phyloP scores from a whole-genome alignment of 2,888 invertebrate species.

The Nemapogon koenigi region DNA sequence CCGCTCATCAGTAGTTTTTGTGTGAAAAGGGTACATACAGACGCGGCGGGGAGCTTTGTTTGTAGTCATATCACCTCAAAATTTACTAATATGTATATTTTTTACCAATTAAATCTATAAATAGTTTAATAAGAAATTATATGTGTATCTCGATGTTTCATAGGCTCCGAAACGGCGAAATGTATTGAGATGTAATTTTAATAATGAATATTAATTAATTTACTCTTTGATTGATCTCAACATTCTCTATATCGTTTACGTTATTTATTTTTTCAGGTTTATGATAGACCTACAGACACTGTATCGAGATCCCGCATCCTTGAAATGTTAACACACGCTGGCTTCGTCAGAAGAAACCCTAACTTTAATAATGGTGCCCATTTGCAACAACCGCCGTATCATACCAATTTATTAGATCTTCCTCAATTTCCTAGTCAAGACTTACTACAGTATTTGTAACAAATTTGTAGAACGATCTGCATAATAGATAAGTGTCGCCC shows the following conservation, averaged over 20 bases:
- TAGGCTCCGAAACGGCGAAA: too few species aligned
- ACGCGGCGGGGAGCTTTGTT: too few species aligned
- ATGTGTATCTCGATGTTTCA: too few species aligned
- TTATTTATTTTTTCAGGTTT: conserved; percentile 43
- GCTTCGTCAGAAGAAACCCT: conserved; percentile 46
- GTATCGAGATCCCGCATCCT: conserved; percentile 69
- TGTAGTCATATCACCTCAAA: too few species aligned
- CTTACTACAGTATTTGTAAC: conserved; percentile 36
- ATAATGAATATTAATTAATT: not conserved
- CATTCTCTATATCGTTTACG: not conserved
- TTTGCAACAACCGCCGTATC: not conserved
- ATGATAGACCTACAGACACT: conserved; percentile 64
- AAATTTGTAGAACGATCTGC: too few species aligned
- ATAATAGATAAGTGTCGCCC: too few species aligned
- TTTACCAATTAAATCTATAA: too few species aligned
- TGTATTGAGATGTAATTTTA: not conserved
- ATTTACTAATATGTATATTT: too few species aligned
- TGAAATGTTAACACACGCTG: conserved; percentile 69
- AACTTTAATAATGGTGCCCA: conserved; percentile 5
- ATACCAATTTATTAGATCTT: conserved; percentile 16
- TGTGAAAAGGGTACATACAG: too few species aligned
- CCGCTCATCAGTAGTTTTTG: too few species aligned
- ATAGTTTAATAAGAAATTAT: too few species aligned
- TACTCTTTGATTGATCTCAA: not conserved
- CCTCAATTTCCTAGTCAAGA: conserved; percentile 32